These are phyloP conservation scores for Piprites chloris DNA, from an alignment of 2,113 vertebrate genomes.

Conservation along the genomic window DNA sequence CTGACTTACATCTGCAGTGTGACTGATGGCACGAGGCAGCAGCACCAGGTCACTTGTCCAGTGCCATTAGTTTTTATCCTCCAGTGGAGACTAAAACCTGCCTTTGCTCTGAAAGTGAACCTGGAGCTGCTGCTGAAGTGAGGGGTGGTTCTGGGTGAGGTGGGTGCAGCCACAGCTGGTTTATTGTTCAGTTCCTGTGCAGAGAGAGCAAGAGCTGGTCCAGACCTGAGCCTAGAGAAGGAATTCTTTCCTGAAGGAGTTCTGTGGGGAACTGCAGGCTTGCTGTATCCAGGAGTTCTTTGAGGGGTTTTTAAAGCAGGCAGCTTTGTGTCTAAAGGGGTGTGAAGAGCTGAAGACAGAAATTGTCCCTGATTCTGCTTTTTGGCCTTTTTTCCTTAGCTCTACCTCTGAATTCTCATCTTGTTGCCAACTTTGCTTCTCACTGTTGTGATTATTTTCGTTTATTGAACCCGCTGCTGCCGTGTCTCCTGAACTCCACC, in stretches of 20 bases:
- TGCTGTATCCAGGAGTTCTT: neutral
- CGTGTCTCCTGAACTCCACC: neutral
- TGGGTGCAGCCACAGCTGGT: neutral
- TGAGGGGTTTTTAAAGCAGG: neutral
- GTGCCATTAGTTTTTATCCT: neutral
- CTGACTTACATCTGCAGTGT: neutral
- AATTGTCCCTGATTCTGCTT: neutral
- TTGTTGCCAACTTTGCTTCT: neutral
- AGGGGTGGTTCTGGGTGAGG: neutral
- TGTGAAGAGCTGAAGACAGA: neutral
- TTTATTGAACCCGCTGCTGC: neutral
- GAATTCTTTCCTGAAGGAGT: neutral
- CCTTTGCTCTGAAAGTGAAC: neutral
- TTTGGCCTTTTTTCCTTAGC: neutral
- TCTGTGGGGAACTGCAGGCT: neutral
- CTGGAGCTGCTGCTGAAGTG: neutral
- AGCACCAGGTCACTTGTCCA: neutral
- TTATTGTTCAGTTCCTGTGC: neutral
- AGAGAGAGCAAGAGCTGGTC: neutral
- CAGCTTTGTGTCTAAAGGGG: neutral
- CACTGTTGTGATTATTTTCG: neutral
- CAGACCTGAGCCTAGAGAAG: neutral
- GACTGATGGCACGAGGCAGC: neutral
- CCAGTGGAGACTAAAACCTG: rapidly evolving
- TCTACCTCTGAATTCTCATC: neutral